Conservation (phyloP, 2,797 vertebrate genomes). For the Furcifer pardalis region DNA sequence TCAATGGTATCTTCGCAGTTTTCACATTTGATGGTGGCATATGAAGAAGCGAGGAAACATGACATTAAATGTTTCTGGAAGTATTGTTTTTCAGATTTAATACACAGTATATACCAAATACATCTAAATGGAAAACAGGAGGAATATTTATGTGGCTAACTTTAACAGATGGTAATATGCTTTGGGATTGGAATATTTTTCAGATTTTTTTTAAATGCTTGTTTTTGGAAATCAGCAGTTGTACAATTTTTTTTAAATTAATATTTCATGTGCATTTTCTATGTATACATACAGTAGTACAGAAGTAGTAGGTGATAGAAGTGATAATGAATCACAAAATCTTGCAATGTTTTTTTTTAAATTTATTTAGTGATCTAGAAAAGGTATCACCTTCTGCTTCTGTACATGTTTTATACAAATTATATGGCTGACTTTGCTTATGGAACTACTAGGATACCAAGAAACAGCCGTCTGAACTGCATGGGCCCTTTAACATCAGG, state of each 20-base stretch:
- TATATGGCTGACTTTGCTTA: too few relatives aligned
- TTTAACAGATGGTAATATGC: background rate
- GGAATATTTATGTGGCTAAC: constrained; percentile 16
- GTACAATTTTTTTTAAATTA: constrained; percentile 23
- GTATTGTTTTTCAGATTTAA: constrained; percentile 7
- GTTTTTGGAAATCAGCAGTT: background rate
- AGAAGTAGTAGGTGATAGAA: constrained; percentile 67
- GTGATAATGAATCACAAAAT: too few relatives aligned
- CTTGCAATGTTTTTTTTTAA: too few relatives aligned
- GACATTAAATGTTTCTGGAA: background rate
- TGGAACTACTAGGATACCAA: too few relatives aligned
- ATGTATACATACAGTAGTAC: constrained; percentile 40
- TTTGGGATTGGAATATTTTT: constrained; percentile 43
- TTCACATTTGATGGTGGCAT: background rate
- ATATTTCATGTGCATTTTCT: constrained; percentile 51
- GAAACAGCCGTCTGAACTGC: too few relatives aligned
- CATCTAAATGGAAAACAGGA: constrained; percentile 36
- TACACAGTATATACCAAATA: constrained; percentile 33
- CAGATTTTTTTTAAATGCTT: constrained; percentile 46
- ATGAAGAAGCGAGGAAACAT: background rate
- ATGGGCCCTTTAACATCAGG: too few relatives aligned
- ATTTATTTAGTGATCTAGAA: too few relatives aligned
- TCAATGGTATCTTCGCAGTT: background rate
- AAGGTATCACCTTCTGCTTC: too few relatives aligned
- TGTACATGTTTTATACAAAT: too few relatives aligned